Evolutionary conservation across 2,888 invertebrate species (phyloP).

Genomic region (Liodrosophila aerea): DNA sequence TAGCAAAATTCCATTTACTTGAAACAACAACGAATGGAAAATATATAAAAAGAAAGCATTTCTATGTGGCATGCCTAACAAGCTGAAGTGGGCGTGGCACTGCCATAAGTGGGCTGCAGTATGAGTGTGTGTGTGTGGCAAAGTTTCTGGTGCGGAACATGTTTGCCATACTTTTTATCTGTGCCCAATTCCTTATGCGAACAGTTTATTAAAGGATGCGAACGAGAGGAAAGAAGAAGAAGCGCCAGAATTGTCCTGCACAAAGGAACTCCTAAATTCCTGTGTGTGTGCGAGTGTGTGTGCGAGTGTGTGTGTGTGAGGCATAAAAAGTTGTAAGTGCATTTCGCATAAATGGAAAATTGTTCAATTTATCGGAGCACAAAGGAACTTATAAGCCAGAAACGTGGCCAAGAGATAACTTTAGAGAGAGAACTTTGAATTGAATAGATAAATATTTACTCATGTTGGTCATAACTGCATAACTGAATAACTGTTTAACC

Average conservation of each 20-base stretch:
- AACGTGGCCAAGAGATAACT: conserved; percentile 30
- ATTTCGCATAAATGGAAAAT: conserved; percentile 69
- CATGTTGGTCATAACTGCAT: conserved; percentile 38
- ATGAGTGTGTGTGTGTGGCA: conserved; percentile 10
- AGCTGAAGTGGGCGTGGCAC: conserved; percentile 17
- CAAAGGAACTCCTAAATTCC: conserved; percentile 28
- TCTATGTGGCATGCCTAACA: conserved; percentile 17
- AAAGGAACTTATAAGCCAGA: conserved; percentile 29
- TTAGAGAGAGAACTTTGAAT: conserved; percentile 37
- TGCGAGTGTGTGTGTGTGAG: conserved; percentile 1
- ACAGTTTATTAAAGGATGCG: conserved; percentile 51
- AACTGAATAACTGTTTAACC: not conserved
- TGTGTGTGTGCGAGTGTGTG: not conserved
- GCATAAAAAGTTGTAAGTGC: conserved; percentile 53
- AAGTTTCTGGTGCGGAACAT: conserved; percentile 50
- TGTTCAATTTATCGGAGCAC: conserved; percentile 66
- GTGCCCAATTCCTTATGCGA: conserved; percentile 35
- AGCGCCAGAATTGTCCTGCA: conserved; percentile 27
- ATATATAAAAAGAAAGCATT: too few species aligned
- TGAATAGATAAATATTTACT: conserved; percentile 50
- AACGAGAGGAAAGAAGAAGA: conserved; percentile 10
- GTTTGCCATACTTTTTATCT: conserved; percentile 49
- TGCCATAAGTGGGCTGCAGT: not conserved
- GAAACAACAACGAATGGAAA: too few species aligned
- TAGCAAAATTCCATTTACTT: too few species aligned